Percentiles rank a stretch among this genome's conserved stretches.
Conservation (phyloP, 2,797 vertebrate genomes). For the Propithecus deckenii region DNA sequence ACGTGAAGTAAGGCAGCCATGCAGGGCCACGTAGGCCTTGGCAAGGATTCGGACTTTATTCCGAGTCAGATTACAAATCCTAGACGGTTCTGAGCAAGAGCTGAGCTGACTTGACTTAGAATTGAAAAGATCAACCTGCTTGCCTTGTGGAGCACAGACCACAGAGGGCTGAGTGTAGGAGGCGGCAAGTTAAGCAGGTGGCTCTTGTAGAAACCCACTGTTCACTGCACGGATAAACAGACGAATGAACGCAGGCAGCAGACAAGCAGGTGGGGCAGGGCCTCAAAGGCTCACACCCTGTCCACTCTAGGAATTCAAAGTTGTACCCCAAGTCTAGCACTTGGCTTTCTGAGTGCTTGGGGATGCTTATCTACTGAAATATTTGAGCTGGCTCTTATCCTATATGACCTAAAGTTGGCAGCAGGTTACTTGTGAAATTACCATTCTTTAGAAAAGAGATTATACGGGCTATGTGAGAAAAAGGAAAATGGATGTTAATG, state of each 20-base stretch:
- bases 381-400: not conserved
- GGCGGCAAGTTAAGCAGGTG: not conserved
- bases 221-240: no score
- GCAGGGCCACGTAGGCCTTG: rapidly evolving
- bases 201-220: not conserved
- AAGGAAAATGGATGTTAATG: not conserved
- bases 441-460: not conserved
- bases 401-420: not conserved
- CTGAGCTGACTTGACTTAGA: not conserved
- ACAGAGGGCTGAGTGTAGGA: rapidly evolving
- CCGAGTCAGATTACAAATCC: not conserved
- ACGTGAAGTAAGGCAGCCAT: not conserved
- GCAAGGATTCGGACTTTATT: not conserved
- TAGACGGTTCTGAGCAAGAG: not conserved
- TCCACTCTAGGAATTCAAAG: no score
- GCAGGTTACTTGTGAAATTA: not conserved
- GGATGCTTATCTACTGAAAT: not conserved
- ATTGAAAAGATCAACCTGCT: not conserved
- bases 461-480: not conserved
- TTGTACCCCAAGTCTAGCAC: not conserved
- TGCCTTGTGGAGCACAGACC: not conserved
- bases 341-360: not conserved
- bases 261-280: not conserved
- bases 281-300: not conserved
- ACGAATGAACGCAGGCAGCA: not conserved